phyloP scores from a whole-genome alignment of 2,797 vertebrate genomes.

The Lepus oiostolus region DNA sequence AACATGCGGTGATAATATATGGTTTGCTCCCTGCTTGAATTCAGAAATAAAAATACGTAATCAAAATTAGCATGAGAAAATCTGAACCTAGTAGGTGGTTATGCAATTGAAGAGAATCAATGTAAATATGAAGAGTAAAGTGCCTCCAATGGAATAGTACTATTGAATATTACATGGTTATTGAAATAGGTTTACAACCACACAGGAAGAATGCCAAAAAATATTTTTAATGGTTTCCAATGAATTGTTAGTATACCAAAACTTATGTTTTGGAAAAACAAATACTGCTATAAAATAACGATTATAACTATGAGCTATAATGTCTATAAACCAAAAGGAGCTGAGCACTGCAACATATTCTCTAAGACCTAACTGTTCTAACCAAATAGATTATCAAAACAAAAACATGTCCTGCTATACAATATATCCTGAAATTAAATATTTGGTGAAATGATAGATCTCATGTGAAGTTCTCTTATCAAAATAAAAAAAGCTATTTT shows the following conservation, averaged over 20 bases:
- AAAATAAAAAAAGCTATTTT: not conserved
- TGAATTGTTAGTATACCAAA: slow-evolving; percentile 37
- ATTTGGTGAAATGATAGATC: not conserved
- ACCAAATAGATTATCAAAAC: slow-evolving; percentile 45
- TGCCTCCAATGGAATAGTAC: slow-evolving; percentile 66
- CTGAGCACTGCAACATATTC: not conserved
- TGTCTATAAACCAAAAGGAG: slow-evolving; percentile 5
- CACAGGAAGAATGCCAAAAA: slow-evolving; percentile 69
- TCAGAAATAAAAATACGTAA: slow-evolving; percentile 87
- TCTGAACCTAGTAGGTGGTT: slow-evolving; percentile 83
- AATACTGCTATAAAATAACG: not conserved
- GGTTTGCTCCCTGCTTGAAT: slow-evolving; percentile 84
- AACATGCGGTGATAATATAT: slow-evolving; percentile 84
- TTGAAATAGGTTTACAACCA: slow-evolving; percentile 73
- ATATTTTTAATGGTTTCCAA: slow-evolving; percentile 58
- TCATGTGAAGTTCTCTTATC: not conserved
- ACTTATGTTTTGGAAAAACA: slow-evolving; percentile 2
- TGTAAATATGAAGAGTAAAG: slow-evolving; percentile 82
- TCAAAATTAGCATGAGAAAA: slow-evolving; percentile 87
- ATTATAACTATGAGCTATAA: not conserved
- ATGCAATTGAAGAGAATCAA: slow-evolving; percentile 83
- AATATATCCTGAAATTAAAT: not conserved
- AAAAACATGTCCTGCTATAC: not conserved
- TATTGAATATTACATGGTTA: slow-evolving; percentile 79
- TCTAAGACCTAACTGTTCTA: not conserved